Conservation (phyloP, 2,888 invertebrate genomes). For the Thalpophila matura region DNA sequence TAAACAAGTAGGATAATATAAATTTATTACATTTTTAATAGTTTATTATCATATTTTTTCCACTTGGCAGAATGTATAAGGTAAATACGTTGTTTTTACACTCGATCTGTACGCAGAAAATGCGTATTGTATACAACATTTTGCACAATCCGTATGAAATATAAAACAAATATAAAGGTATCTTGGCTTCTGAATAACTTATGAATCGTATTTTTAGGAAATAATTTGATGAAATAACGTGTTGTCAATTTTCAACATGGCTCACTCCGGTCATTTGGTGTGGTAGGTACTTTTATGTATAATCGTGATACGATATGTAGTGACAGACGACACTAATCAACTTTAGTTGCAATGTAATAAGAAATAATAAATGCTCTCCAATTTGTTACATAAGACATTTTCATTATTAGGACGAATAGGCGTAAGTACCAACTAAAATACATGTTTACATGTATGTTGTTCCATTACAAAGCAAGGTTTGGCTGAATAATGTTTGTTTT, state of each 20-base stretch:
- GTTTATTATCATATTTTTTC: constrained; percentile 34
- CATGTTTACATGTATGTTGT: constrained; percentile 50
- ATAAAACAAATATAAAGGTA: constrained; percentile 23
- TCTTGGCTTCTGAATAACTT: constrained; percentile 22
- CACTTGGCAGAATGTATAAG: constrained; percentile 74
- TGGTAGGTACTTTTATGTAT: constrained; percentile 66
- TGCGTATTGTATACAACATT: constrained; percentile 59
- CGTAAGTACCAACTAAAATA: constrained; percentile 52
- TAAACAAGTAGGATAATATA: constrained; percentile 45
- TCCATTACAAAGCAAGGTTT: constrained; percentile 36
- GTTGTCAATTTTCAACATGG: constrained; percentile 85
- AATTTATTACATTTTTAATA: constrained; percentile 44
- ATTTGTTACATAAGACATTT: constrained; percentile 59
- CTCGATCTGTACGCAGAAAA: constrained; percentile 50
- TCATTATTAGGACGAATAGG: constrained; percentile 38
- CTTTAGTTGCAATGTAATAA: constrained; percentile 43
- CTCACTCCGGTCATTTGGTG: constrained; percentile 73
- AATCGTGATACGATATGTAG: constrained; percentile 60
- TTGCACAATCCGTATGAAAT: constrained; percentile 40
- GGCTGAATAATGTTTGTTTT: constrained; percentile 28
- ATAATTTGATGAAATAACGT: constrained; percentile 65
- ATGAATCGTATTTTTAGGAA: constrained; percentile 42
- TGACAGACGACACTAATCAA: constrained; percentile 56
- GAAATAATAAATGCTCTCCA: constrained; percentile 40
- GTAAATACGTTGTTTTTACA: constrained; percentile 68